Conservation (phyloP, 2,888 invertebrate species). For the Notocelia uddmanniana region DNA sequence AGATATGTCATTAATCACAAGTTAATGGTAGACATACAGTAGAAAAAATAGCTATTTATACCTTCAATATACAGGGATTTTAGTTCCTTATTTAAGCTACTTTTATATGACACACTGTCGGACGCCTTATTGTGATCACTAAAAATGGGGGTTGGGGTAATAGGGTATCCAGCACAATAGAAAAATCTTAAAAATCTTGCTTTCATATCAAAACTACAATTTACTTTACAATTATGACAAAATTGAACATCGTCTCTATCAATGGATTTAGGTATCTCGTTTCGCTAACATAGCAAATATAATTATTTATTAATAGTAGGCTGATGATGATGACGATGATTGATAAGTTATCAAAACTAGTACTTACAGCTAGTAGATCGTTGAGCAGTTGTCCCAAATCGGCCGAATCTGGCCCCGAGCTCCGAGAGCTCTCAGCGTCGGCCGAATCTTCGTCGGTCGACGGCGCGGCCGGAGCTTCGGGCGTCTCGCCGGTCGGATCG, state of each 20-base stretch:
- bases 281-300: too few relatives aligned
- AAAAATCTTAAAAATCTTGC: too few relatives aligned
- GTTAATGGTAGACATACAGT: too few relatives aligned
- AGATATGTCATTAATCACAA: background rate
- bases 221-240: too few relatives aligned
- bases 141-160: background rate
- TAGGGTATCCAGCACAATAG: too few relatives aligned
- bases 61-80: background rate
- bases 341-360: too few relatives aligned
- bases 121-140: background rate
- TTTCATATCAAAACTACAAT: too few relatives aligned
- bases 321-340: too few relatives aligned
- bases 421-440: background rate
- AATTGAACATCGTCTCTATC: too few relatives aligned
- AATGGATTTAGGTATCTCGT: too few relatives aligned
- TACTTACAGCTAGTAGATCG: constrained; percentile 4
- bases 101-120: background rate
- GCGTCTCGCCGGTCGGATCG: background rate
- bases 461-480: background rate
- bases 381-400: background rate
- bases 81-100: background rate
- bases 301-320: too few relatives aligned
- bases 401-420: background rate
- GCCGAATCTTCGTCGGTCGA: background rate
- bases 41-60: too few relatives aligned